Evolutionary conservation across 2,888 invertebrate species (phyloP), one percentile per base, ranked within the genome.

Genomic region (Hypomecis atomaria): DNA sequence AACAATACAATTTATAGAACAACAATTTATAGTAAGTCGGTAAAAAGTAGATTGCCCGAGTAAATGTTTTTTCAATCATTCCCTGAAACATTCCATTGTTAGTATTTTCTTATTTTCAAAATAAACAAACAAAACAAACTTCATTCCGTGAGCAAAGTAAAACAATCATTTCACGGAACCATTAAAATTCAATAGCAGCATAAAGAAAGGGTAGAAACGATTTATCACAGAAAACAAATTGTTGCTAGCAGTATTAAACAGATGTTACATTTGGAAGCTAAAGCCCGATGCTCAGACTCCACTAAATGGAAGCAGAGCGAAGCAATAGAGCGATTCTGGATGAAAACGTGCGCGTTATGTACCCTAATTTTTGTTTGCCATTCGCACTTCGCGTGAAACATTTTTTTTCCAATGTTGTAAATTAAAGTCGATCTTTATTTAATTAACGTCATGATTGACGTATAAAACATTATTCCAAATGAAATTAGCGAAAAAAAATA

Each of bases 151-250:
- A 55, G 13, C 36, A 38, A 43, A 62, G 52, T 34, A 58, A 61
- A 50, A 62, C 52, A 45, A 52, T 42, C 6, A 37, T 49, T 59
- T 42, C 53, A 10, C 34, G 54, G 11, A 58, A 54, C 54, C 53
- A 63, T 63, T 58, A 58, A 68, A 65, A 63, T 63, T 58, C 63
- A 63, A 63, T 63, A 58, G 54, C 54, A 37, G 34, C 23, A 43
- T 48, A 49, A 59, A 70, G 58, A 63, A 63, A 54, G 34, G 50
- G 62, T 52, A 37, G 53, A 66, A 67, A 69, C 71, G 66, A 77
- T 82, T 75, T 78, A 67, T 78, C 74, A 76, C 57, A 61, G 60
- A 23, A 13, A 76, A 78, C 76, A 77, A 77, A 81, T 78, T 70
- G 70, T 73, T 71, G 45, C 52, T 23, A 63, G 74, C 71, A 77